Base-by-base conservation (phyloP, 2,113 vertebrate genomes). In the Rousettus leschenaultii region DNA sequence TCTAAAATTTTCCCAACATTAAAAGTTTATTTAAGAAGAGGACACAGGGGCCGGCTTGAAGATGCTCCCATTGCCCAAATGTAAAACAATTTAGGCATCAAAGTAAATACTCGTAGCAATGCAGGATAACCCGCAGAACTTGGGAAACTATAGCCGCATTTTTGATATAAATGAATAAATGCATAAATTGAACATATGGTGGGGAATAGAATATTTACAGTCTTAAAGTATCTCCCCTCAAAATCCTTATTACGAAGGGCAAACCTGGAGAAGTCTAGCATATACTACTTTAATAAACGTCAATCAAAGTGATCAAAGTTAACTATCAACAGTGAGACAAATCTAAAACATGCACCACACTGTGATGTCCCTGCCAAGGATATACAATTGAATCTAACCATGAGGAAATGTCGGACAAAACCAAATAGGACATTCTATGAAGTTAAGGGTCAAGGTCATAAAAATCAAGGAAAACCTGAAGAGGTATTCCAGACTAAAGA, bases 11-110 rank as follows among this genome's bases (percentile, higher is more conserved):
- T 75, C 66, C 14, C 48, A 43, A 84, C 84, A 74, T 75, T 61
- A 87, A 79, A 92, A 66, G n/a, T 10, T 89, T 80, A 66, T 65
- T 87, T 63, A 43, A 86, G 77, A 87, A 73, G 65, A 94, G 33
- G 35, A 77, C 35, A 38, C 24, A 71, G 57, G 43, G 61, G 70
- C n/a, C 30, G 61, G 38, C 21, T 28, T 85, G 26, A 79, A 73
- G 65, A 55, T 33, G n/a, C n/a, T 84, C 18, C 51, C 26, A 40
- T 4, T 84, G 13, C 16, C 30, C 70, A 78, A 63, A 43, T 71
- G 35, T 38, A 66, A 92, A 86, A 78, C 18, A 59, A 89, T 48
- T 28, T 15, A 88, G 63, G 61, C 48, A 89, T 53, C 66, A 35
- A 55, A 74, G 30, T 82, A 55, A 61, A 84, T 61, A 40, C 59